Conservation (phyloP, 2,797 vertebrate species). For the Lagocephalus sceleratus region DNA sequence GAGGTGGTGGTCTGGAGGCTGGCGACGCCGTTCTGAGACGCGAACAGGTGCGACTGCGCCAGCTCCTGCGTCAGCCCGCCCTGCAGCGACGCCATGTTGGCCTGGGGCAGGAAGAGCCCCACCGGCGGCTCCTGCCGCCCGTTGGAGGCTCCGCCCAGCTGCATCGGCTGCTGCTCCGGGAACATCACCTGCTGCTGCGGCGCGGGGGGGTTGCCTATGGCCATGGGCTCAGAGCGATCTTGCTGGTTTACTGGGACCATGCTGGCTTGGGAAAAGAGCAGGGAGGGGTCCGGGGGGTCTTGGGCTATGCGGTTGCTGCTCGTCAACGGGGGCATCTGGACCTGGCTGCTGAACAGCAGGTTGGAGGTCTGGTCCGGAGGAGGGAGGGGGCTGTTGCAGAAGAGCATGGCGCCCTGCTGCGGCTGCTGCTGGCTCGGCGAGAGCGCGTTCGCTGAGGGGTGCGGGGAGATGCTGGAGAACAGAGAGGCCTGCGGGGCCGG, state of each 20-base stretch:
- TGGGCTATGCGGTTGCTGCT: conserved; percentile 82
- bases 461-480: conserved; percentile 74
- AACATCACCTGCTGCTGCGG: conserved; percentile 85
- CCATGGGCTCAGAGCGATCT: conserved; percentile 88
- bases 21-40: conserved; percentile 82
- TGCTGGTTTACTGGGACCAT: conserved; percentile 84
- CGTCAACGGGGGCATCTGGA: conserved; percentile 77
- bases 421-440: conserved; percentile 69
- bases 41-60: conserved; percentile 86
- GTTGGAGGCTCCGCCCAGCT: conserved; percentile 82
- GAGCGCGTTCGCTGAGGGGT: conserved; percentile 68
- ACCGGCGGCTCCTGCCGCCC: conserved; percentile 84
- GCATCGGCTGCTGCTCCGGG: conserved; percentile 92
- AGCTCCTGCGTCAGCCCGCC: conserved; percentile 85
- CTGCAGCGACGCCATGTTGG: conserved; percentile 88
- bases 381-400: conserved; percentile 82
- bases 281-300: conserved; percentile 84
- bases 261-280: conserved; percentile 86
- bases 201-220: conserved; percentile 82
- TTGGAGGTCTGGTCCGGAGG: conserved; percentile 76
- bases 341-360: conserved; percentile 83
- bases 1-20: conserved; percentile 85
- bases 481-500: conserved; percentile 63
- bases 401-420: conserved; percentile 83
- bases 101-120: conserved; percentile 88